Conservation (phyloP, 1,140 invertebrate species). For the Eumeta japonica region DNA sequence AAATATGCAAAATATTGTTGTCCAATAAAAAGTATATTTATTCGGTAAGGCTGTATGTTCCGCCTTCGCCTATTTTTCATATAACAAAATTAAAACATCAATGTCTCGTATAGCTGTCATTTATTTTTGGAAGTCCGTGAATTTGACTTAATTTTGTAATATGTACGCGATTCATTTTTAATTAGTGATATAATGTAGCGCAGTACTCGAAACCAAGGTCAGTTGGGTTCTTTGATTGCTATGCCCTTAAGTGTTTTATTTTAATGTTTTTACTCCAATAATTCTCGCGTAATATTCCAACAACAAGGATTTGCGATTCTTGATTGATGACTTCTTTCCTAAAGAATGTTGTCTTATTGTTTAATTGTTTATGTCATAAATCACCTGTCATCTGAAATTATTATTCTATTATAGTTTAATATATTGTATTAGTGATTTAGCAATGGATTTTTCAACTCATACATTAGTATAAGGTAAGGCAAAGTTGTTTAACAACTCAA, state of each 20-base stretch:
- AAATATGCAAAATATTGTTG: too few relatives aligned
- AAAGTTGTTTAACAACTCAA: too few relatives aligned
- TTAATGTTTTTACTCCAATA: background rate
- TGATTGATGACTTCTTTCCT: background rate
- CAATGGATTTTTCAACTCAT: too few relatives aligned
- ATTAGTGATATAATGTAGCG: background rate
- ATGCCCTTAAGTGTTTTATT: background rate
- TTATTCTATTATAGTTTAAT: background rate
- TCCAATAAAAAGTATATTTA: background rate
- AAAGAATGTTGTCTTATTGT: background rate
- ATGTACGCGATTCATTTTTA: background rate
- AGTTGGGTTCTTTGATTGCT: background rate
- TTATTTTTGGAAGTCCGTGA: slow-evolving; percentile 53
- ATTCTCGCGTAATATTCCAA: background rate
- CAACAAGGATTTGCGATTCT: background rate
- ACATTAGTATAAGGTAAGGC: too few relatives aligned
- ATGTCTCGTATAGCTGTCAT: slow-evolving; percentile 13
- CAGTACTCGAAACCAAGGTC: too few relatives aligned
- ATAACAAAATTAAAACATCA: background rate
- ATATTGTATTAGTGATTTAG: background rate
- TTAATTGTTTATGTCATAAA: too few relatives aligned
- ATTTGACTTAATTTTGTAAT: slow-evolving; percentile 11
- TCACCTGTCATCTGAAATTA: background rate
- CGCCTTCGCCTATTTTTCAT: too few relatives aligned
- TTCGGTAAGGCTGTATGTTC: background rate